These are phyloP conservation scores for Aproaerema taeniolella DNA, from an alignment of 2,888 invertebrate genomes.

Conservation along the genomic window DNA sequence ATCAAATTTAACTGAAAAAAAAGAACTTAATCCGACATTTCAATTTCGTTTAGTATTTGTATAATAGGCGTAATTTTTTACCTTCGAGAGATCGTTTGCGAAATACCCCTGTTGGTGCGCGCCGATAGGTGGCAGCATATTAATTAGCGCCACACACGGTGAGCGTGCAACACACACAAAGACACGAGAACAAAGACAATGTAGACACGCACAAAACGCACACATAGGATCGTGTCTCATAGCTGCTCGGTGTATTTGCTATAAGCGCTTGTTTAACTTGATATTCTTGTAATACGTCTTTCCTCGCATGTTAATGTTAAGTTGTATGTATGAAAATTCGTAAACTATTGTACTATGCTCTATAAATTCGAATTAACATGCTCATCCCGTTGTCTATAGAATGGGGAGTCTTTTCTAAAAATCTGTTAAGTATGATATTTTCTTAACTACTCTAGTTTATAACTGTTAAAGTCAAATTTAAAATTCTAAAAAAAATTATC, in stretches of 20 bases:
- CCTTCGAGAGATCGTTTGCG: slow-evolving; percentile 98
- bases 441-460: slow-evolving; percentile 49
- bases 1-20: slow-evolving; percentile 45
- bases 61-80: slow-evolving; percentile 81
- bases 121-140: slow-evolving; percentile 71
- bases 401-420: slow-evolving; percentile 53
- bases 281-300: background rate
- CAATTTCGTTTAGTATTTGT: slow-evolving; percentile 52
- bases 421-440: slow-evolving; percentile 26
- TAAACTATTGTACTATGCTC: slow-evolving; percentile 50
- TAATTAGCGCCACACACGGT: slow-evolving; percentile 74
- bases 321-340: slow-evolving; percentile 35
- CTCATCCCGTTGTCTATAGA: slow-evolving; percentile 61
- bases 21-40: slow-evolving; percentile 61
- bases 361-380: slow-evolving; percentile 53
- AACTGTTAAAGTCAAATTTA: slow-evolving; percentile 18
- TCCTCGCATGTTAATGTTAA: slow-evolving; percentile 11
- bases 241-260: slow-evolving; percentile 74
- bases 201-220: slow-evolving; percentile 76
- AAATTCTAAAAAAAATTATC: slow-evolving; percentile 37
- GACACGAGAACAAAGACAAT: slow-evolving; percentile 78
- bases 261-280: slow-evolving; percentile 45
- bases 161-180: slow-evolving; percentile 79
- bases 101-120: slow-evolving; percentile 88
- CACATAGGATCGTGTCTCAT: slow-evolving; percentile 63